Base-by-base conservation (phyloP, 2,888 invertebrate species). In the Cactoblastis cactorum region DNA sequence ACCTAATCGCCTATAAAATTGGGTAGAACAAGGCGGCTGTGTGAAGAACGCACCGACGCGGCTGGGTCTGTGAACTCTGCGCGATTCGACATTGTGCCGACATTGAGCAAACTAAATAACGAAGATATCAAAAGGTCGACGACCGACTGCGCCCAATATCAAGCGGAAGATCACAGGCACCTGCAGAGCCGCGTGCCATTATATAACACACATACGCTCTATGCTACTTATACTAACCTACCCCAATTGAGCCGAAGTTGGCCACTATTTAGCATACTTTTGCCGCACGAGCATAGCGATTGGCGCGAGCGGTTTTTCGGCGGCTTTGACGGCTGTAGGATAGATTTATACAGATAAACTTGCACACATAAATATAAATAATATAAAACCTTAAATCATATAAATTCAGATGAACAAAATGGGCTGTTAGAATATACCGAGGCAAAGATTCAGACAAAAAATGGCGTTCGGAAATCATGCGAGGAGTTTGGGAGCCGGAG, bases 111-210 rank as follows among this genome's bases (percentile, higher is more conserved):
- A 82, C 85, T 78, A 83, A 87, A 86, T 84, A 83, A 84, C 83
- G 82, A 80, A 86, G 88, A 88, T 88, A 89, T 84, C 84, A 70
- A 67, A 74, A 70, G 85, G 83, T 86, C 77, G 78, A 80, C 79
- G 88, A 82, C 87, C 88, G 84, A 78, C 84, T 80, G 74, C 80
- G 78, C 83, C 83, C 83, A 86, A 85, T 86, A 85, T 84, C 79
- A 82, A 77, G 77, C 85, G 83, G 83, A 75, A 84, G 75, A 80
- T 67, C 76, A 72, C 70, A 65, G 72, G 67, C 83, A 84, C 82
- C 83, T 82, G 83, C 79, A 73, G 64, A 56, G 67, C 69, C 73
- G 74, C 74, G 72, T 69, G 66, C 57, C 53, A 56, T 83, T 83
- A 80, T 65, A 67, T 79, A 83, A 74, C 56, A 50, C 47, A 58